Conservation (phyloP, 1,140 invertebrate species). For the Drosophila littoralis region DNA sequence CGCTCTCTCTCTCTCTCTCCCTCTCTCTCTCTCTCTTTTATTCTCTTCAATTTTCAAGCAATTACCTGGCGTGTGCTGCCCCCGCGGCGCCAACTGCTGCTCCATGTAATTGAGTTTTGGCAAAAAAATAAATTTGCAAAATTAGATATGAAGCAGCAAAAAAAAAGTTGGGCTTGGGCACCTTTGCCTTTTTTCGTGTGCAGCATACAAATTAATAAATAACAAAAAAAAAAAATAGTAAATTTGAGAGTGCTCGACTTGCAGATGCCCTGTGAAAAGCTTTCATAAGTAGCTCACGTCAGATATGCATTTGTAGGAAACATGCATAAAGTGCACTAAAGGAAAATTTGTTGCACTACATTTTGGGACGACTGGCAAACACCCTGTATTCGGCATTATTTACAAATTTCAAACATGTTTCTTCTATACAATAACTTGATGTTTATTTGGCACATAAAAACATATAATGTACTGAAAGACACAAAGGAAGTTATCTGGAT, state of each 20-base stretch:
- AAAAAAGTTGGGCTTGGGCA: conserved; percentile 20
- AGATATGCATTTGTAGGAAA: neutral
- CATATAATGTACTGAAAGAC: too few species aligned
- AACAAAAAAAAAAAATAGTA: conserved; percentile 29
- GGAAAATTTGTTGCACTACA: too few species aligned
- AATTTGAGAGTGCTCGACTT: neutral
- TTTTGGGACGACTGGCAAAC: too few species aligned
- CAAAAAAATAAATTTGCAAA: conserved; percentile 59
- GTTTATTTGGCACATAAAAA: too few species aligned
- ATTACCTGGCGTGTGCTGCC: conserved; percentile 55
- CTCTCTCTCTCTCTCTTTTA: conserved; percentile 9
- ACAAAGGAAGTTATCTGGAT: too few species aligned
- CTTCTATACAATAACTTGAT: too few species aligned
- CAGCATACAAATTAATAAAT: conserved; percentile 42
- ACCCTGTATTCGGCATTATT: too few species aligned
- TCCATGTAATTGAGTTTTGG: conserved; percentile 71
- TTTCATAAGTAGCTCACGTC: neutral
- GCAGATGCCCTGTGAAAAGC: neutral
- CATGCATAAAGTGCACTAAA: too few species aligned
- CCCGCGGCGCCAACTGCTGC: conserved; percentile 10
- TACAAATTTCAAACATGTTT: too few species aligned
- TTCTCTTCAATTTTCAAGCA: conserved; percentile 64
- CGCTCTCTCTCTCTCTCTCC: neutral
- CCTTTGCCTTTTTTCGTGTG: conserved; percentile 44
- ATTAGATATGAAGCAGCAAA: conserved; percentile 55